Percentiles rank a stretch among this genome's conserved stretches.
phyloP scores from a whole-genome alignment of 2,888 invertebrate genomes.

The Pseudococcus jackbeardsleyi region DNA sequence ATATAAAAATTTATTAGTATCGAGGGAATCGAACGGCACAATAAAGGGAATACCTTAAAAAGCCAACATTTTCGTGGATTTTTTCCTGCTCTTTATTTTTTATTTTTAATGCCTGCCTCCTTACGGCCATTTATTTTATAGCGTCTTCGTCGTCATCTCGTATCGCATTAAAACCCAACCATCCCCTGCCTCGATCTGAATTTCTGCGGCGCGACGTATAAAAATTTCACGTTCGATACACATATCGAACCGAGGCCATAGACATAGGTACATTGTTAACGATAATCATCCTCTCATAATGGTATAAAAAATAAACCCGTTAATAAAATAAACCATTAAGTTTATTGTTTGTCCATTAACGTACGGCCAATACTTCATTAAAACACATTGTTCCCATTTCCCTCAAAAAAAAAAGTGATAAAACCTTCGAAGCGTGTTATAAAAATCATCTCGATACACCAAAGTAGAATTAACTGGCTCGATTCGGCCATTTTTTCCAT shows the following conservation, averaged over 20 bases:
- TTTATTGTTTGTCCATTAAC: constrained; percentile 62
- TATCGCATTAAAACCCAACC: not conserved
- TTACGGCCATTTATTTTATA: constrained; percentile 49
- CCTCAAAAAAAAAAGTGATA: constrained; percentile 17
- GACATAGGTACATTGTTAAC: constrained; percentile 15
- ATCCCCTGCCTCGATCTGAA: not conserved
- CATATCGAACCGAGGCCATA: not conserved
- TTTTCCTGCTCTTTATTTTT: not conserved
- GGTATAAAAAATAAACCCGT: constrained; percentile 46
- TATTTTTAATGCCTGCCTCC: constrained; percentile 1
- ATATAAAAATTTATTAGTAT: constrained; percentile 28
- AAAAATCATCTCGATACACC: constrained; percentile 24
- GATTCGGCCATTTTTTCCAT: not conserved
- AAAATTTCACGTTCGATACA: not conserved
- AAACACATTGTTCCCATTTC: constrained; percentile 59
- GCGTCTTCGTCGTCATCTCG: not conserved
- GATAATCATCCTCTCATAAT: not conserved
- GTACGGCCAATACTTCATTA: constrained; percentile 56
- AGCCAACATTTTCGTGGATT: not conserved
- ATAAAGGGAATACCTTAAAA: constrained; percentile 3
- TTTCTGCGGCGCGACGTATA: not conserved
- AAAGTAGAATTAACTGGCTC: not conserved
- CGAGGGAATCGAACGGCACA: constrained; percentile 7
- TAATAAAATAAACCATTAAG: constrained; percentile 62
- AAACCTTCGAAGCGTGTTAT: constrained; percentile 51